phyloP scores from a whole-genome alignment of 2,797 vertebrate genomes.

The Ispidina picta region DNA sequence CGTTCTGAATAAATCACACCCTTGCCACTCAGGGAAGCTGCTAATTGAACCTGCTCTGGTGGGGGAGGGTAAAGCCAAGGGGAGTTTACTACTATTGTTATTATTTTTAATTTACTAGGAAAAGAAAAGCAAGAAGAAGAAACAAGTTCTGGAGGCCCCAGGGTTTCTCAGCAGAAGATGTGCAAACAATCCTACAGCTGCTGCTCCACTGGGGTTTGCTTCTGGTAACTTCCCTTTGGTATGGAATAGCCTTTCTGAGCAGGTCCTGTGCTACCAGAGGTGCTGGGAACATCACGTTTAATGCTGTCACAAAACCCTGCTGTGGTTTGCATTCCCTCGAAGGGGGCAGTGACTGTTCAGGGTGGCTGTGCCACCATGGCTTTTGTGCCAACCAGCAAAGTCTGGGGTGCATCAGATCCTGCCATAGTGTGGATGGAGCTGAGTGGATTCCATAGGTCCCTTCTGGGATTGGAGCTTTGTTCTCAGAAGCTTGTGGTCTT shows the following conservation, averaged over 20 bases:
- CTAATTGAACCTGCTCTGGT: constrained; percentile 1
- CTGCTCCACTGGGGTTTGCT: background rate
- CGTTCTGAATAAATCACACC: background rate
- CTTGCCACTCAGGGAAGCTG: background rate
- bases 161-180: background rate
- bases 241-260: constrained; percentile 1
- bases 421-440: background rate
- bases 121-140: background rate
- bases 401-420: background rate
- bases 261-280: background rate
- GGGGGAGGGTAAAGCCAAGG: constrained; percentile 14
- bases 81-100: background rate
- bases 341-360: background rate
- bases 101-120: constrained; percentile 19
- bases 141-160: background rate
- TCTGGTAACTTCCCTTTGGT: constrained; percentile 8
- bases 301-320: background rate
- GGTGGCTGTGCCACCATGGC: background rate
- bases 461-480: background rate
- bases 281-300: background rate
- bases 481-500: background rate
- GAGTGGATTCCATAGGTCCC: background rate
- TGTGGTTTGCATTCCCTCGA: background rate
- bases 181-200: background rate
- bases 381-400: background rate